These are phyloP conservation scores for Thymelicus sylvestris DNA, from an alignment of 2,888 invertebrate genomes.

Conservation along the genomic window DNA sequence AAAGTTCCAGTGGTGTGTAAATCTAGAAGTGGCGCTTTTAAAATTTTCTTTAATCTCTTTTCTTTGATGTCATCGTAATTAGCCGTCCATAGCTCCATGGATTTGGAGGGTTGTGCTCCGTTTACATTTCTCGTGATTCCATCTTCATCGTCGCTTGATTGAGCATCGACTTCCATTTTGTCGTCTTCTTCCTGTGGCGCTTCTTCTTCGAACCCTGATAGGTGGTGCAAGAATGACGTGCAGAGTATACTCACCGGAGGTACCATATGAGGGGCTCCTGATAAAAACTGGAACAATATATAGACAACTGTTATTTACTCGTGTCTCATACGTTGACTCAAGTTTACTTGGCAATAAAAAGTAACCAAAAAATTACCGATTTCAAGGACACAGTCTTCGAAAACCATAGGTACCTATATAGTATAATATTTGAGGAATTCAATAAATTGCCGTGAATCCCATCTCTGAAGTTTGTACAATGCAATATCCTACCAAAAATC, in stretches of 20 bases:
- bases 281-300: constrained; percentile 65
- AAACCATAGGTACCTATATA: too few relatives aligned
- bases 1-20: constrained; percentile 58
- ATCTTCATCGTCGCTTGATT: constrained; percentile 69
- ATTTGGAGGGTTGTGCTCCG: constrained; percentile 54
- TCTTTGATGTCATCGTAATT: constrained; percentile 77
- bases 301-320: not conserved
- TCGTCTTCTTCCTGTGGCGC: constrained; percentile 50
- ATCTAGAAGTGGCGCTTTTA: constrained; percentile 63
- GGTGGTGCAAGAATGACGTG: constrained; percentile 70
- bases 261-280: constrained; percentile 75
- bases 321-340: too few relatives aligned
- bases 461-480: too few relatives aligned
- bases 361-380: too few relatives aligned
- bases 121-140: constrained; percentile 43
- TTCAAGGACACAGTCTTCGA: too few relatives aligned
- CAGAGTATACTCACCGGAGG: constrained; percentile 73
- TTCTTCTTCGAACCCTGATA: constrained; percentile 64
- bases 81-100: constrained; percentile 68
- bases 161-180: constrained; percentile 56
- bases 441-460: too few relatives aligned
- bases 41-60: constrained; percentile 71
- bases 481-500: too few relatives aligned
- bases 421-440: too few relatives aligned
- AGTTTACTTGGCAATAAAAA: too few relatives aligned